A percentile compares a stretch with the other conserved stretches of the same genome.
phyloP scores from a whole-genome alignment of 2,797 vertebrate genomes.

The Hydrophis major region DNA sequence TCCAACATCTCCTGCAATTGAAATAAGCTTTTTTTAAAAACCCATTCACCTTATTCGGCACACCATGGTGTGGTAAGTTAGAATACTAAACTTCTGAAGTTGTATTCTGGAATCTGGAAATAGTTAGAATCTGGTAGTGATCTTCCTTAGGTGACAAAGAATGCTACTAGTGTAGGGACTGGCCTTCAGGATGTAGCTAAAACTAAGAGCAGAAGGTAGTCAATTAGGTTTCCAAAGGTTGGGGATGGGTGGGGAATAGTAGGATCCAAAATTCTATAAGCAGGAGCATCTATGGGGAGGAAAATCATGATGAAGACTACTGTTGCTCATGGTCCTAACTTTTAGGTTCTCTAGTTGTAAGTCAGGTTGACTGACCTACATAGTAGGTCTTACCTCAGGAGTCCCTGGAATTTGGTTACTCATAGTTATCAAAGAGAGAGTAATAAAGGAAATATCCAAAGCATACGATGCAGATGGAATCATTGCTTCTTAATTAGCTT shows the following conservation, averaged over 20 bases:
- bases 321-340: background rate
- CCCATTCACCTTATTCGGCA: background rate
- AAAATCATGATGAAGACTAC: background rate
- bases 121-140: background rate
- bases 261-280: background rate
- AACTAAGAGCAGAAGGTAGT: background rate
- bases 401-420: background rate
- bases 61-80: background rate
- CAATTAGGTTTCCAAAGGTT: background rate
- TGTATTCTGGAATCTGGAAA: background rate
- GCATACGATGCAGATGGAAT: background rate
- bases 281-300: background rate
- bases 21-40: background rate
- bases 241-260: background rate
- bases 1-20: background rate
- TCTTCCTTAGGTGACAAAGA: background rate
- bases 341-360: background rate
- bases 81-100: background rate
- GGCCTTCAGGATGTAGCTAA: background rate
- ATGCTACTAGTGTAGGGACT: background rate
- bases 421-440: background rate
- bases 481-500: background rate
- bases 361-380: background rate
- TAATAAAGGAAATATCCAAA: background rate
- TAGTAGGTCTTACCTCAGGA: background rate